Evolutionary conservation across 2,888 invertebrate species (phyloP), one percentile per base, ranked within the genome.

Genomic region (Ganaspis brasiliensis): DNA sequence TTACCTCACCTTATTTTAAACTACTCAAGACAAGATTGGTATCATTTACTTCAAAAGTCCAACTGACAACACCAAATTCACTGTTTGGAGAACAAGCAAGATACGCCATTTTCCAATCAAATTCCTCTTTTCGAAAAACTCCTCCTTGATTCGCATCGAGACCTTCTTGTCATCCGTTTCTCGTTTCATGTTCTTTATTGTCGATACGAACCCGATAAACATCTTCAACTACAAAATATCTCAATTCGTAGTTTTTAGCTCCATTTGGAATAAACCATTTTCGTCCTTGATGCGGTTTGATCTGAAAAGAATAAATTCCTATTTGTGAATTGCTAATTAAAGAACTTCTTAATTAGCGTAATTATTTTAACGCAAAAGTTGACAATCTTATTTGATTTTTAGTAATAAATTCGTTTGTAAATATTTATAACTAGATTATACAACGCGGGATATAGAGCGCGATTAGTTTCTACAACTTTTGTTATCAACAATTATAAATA

Each of bases 21-120:
- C 84, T 88, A 80, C 93, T 92, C 1, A 95, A 91, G 75, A 88
- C 90, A 59, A 92, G 87, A 31, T 89, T 88, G 6, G 90, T 78
- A 71, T 93, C 91, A 40, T 55, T 72, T 9, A 87, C 86, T 87
- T 94, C 93, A 89, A 97, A 94, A 87, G 94, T 94, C 97, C 97
- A 97, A 26, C 92, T 92, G 16, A 97, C 91, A 83, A 90, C 92
- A 12, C 95, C 96, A 21, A 81, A 86, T 1, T 91, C 86, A 4
- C 92, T 89, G 6, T 92, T 93, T 85, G 95, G 94, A 92, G 91
- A 76, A 84, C 99, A 93, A 0, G 97, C 95, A 78, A 99, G 92
- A 91, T 99, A 99, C 10, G 94, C 95, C 94, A 95, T 96, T 88
- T 96, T 95, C 99, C 99, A 99, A 89, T 99, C 99, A 0, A 92